Evolutionary conservation across 2,797 vertebrate genomes (phyloP).

Genomic region (Microtus agrestis): DNA sequence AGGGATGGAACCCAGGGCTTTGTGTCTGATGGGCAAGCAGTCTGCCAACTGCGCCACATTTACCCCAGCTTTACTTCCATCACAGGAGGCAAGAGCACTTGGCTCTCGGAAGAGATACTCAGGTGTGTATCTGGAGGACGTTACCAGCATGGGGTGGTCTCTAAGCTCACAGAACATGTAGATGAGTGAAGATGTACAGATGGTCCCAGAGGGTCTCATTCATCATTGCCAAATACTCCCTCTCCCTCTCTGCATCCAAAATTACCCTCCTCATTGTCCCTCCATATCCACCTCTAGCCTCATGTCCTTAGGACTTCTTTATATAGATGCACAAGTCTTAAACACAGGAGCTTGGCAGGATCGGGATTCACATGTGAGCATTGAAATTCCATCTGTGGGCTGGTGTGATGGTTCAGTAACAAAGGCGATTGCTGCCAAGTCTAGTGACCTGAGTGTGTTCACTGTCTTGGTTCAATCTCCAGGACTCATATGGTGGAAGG

Average conservation of each 20-base stretch:
- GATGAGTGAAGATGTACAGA: background rate
- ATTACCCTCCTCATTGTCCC: background rate
- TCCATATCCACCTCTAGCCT: background rate
- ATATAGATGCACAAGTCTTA: background rate
- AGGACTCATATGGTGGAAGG: background rate
- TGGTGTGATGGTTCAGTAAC: too few relatives aligned
- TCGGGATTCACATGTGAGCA: background rate
- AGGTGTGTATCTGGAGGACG: background rate
- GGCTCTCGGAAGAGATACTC: background rate
- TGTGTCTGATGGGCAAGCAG: background rate
- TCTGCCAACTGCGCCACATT: background rate
- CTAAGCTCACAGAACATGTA: background rate
- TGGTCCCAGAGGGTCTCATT: background rate
- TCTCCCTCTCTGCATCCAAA: background rate
- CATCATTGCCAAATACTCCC: background rate
- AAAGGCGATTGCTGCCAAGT: background rate
- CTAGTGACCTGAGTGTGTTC: background rate
- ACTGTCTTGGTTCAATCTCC: background rate
- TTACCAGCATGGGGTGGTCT: background rate
- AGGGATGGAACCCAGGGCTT: background rate
- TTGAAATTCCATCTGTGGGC: too few relatives aligned
- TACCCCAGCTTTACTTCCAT: background rate
- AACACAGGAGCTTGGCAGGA: background rate
- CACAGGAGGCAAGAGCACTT: background rate
- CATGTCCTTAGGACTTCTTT: background rate